Evolutionary conservation across 2,113 vertebrate species (phyloP).

Genomic region (Noctilio leporinus): DNA sequence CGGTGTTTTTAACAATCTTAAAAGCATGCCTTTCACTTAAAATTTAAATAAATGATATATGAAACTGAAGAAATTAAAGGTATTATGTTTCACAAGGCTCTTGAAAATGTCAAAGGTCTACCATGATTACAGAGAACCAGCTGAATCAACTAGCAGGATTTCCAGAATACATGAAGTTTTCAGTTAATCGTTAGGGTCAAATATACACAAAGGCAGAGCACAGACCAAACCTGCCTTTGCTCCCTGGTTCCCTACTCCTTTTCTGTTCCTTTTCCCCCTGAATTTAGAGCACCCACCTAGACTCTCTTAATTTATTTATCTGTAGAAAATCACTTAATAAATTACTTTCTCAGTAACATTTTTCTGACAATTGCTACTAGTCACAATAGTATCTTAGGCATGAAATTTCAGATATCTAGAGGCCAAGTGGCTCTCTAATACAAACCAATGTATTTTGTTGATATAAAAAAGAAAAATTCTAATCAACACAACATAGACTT

Average conservation of each 20-base stretch:
- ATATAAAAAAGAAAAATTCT: not conserved
- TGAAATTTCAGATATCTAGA: not conserved
- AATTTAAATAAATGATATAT: not conserved
- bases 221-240: not conserved
- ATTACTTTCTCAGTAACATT: not conserved
- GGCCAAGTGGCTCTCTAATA: not conserved
- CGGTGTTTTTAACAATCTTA: slow-evolving; percentile 12
- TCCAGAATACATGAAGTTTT: not conserved
- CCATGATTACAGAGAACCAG: not conserved
- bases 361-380: not conserved
- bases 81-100: not conserved
- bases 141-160: not conserved
- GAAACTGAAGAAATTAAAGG: not conserved
- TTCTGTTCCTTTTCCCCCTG: not conserved
- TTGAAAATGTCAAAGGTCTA: not conserved
- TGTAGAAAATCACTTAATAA: not conserved
- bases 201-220: not conserved
- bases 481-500: not conserved
- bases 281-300: not conserved
- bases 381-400: not conserved
- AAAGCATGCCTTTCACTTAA: not conserved
- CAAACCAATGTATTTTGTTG: not conserved
- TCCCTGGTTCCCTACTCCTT: not conserved
- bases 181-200: not conserved
- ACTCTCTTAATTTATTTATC: not conserved